phyloP scores from a whole-genome alignment of 2,797 vertebrate species.

The Loriculus beryllinus region DNA sequence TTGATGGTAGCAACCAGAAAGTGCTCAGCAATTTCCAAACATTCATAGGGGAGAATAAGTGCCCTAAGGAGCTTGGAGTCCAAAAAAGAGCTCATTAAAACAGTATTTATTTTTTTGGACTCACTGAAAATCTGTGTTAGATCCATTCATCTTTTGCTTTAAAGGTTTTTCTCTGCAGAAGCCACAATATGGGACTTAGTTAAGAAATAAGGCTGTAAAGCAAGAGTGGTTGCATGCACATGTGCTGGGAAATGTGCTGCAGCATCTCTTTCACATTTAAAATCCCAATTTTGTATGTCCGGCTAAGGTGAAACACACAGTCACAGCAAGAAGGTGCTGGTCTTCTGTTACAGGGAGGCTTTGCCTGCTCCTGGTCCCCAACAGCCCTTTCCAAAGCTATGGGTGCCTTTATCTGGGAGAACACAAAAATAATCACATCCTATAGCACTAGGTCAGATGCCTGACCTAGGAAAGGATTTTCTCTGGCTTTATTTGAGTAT shows the following conservation, averaged over 20 bases:
- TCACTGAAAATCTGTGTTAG: background rate
- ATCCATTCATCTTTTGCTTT: slow-evolving; percentile 11
- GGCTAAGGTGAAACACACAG: background rate
- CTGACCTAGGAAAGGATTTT: background rate
- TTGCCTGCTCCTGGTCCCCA: background rate
- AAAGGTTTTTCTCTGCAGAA: background rate
- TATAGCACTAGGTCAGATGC: background rate
- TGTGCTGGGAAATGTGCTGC: background rate
- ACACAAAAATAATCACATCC: background rate
- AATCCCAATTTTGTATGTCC: background rate
- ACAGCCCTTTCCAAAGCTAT: background rate
- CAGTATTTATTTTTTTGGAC: background rate
- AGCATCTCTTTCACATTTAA: background rate
- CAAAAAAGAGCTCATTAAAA: slow-evolving; percentile 19
- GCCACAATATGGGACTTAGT: background rate
- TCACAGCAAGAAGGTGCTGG: background rate
- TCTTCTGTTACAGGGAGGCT: background rate
- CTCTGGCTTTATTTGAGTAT: background rate
- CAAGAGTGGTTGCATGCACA: background rate
- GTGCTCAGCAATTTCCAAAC: slow-evolving; percentile 20
- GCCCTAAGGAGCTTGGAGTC: background rate
- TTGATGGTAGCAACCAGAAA: slow-evolving; percentile 42
- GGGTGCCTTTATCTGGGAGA: background rate
- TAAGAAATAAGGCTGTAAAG: background rate
- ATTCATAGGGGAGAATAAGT: slow-evolving; percentile 1